Evolutionary conservation across 2,797 vertebrate genomes (phyloP), one percentile per base, ranked within the genome.

Genomic region (Bucorvus abyssinicus): DNA sequence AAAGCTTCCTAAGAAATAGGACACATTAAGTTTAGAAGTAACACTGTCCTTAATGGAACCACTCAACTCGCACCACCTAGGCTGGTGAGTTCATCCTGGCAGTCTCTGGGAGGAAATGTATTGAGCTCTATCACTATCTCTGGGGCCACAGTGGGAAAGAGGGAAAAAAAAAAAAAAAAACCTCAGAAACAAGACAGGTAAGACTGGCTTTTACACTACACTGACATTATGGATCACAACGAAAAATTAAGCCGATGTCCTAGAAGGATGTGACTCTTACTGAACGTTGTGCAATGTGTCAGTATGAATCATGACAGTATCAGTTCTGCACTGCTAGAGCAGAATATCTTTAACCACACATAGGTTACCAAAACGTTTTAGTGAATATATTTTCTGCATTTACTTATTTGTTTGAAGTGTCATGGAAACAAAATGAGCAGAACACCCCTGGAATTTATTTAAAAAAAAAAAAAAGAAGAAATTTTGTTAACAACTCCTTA

Each of bases 211-310:
- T 90, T 59, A 30, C 44, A 47, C 71, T 47, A 63, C 83, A 74
- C 76, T 91, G 95, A 87, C 84, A 88, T 69, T 83, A 95, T 13
- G 60, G 88, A 94, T 71, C 90, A 87, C 60, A 67, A 71, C 67
- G 71, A 95, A 92, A 96, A 96, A 94, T 84, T 36, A 82, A 90
- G 76, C 74, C 38, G 14, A 52, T 92, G 57, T 49, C 70, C 3
- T 19, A 74, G 63, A 84, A 87, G 38, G 45, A 93, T 0, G 2
- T 23, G 40, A 93, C 24, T 69, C 90, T 96, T 78, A 89, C 82
- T 83, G 53, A 92, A 90, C 42, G 53, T 13, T 81, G 89, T 93
- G 91, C 95, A 70, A 75, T 14, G 87, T 94, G 84, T 90, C 95
- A 94, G 32, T 52, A 78, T 40, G 38, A 96, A 89, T 94, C 80